A percentile compares a stretch with the other conserved stretches of the same genome.
These are phyloP conservation scores for Hystrix brachyura DNA, from an alignment of 2,113 vertebrate species.

Conservation along the genomic window DNA sequence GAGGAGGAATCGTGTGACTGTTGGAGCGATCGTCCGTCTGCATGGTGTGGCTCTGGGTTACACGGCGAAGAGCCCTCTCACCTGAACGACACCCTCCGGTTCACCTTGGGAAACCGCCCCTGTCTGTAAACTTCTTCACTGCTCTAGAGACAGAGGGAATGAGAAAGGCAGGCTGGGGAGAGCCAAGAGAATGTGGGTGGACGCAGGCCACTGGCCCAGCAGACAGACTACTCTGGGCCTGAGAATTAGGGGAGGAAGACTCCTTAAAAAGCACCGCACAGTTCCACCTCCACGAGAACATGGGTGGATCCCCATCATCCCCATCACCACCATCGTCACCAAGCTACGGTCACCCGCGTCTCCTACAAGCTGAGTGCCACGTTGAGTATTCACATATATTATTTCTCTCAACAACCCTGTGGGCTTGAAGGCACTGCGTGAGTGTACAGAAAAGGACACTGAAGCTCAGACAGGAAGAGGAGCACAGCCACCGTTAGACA, in stretches of 20 bases:
- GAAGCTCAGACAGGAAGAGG: neutral
- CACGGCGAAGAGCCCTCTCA: neutral
- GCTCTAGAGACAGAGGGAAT: neutral
- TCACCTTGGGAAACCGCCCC: neutral
- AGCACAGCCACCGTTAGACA: too few species aligned
- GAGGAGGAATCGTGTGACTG: neutral
- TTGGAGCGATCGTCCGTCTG: neutral
- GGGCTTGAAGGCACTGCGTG: neutral
- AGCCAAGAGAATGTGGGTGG: neutral
- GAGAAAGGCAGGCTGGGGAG: neutral
- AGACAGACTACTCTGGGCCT: neutral
- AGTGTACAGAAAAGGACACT: neutral
- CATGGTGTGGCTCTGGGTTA: neutral
- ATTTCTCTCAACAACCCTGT: neutral
- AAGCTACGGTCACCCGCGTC: too few species aligned
- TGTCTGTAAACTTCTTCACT: neutral
- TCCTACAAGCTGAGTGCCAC: neutral
- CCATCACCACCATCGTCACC: fast-evolving
- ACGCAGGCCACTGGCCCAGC: neutral
- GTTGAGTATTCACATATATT: neutral
- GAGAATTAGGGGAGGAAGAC: neutral
- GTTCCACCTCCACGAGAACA: neutral
- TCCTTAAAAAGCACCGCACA: neutral
- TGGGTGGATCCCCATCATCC: fast-evolving
- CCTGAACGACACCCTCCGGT: neutral